Conservation (phyloP, 2,113 vertebrate genomes). For the Dipodomys spectabilis region DNA sequence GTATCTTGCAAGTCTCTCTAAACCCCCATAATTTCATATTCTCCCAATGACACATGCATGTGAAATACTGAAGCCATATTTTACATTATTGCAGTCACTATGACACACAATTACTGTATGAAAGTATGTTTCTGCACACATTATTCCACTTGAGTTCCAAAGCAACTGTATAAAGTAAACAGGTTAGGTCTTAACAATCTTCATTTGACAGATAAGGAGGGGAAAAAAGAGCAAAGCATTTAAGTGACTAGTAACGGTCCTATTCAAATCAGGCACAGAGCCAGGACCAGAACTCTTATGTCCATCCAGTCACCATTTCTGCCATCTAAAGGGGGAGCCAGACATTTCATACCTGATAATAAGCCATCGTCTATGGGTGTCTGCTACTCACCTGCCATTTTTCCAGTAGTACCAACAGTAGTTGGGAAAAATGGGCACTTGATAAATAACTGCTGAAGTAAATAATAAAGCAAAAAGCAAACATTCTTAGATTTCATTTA, state of each 20-base stretch:
- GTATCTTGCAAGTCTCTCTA: background rate
- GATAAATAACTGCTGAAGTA: background rate
- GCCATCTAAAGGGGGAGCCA: background rate
- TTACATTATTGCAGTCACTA: background rate
- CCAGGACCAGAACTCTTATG: background rate
- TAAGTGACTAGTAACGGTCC: background rate
- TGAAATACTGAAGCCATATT: slow-evolving; percentile 10
- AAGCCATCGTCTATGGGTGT: background rate
- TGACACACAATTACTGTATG: background rate
- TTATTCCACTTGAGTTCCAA: background rate
- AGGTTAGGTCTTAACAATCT: background rate
- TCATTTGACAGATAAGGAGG: background rate
- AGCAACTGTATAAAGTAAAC: background rate
- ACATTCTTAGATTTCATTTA: background rate
- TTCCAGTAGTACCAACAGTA: background rate
- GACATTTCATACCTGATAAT: background rate
- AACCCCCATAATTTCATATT: slow-evolving; percentile 1
- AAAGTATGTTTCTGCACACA: background rate
- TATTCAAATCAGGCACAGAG: background rate
- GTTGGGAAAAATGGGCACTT: background rate
- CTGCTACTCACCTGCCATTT: background rate
- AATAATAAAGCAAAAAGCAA: background rate
- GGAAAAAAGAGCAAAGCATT: background rate
- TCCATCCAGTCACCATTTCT: background rate
- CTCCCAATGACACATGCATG: background rate